These are phyloP conservation scores for Crocallis elinguaria DNA, from an alignment of 2,888 invertebrate genomes.

Conservation along the genomic window DNA sequence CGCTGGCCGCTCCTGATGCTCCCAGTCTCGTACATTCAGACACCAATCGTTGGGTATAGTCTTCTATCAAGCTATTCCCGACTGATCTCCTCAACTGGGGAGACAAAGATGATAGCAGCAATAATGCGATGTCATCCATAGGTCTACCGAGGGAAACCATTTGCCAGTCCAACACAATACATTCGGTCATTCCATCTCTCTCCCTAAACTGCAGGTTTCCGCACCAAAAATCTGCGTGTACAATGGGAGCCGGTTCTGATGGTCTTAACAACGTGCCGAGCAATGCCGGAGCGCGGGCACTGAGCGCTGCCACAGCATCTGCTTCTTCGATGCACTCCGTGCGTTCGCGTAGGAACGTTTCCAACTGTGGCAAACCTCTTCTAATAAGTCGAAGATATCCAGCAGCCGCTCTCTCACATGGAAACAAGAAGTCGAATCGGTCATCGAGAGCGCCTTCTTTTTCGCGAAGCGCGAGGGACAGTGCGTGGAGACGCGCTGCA, in stretches of 20 bases:
- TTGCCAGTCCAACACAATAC: conserved; percentile 92
- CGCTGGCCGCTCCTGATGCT: conserved; percentile 84
- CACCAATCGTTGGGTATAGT: conserved; percentile 88
- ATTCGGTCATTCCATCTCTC: conserved; percentile 80
- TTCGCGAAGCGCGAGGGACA: conserved; percentile 85
- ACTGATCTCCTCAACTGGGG: conserved; percentile 88
- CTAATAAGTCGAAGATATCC: conserved; percentile 92
- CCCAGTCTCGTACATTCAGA: conserved; percentile 85
- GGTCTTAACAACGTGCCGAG: conserved; percentile 89
- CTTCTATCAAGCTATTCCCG: conserved; percentile 87
- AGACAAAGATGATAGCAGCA: conserved; percentile 89
- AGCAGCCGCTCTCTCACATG: conserved; percentile 91
- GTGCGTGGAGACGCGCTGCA: conserved; percentile 89
- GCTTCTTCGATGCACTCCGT: conserved; percentile 86
- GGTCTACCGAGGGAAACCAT: conserved; percentile 92
- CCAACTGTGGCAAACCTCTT: conserved; percentile 90
- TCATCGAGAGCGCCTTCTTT: conserved; percentile 78
- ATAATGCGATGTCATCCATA: conserved; percentile 91
- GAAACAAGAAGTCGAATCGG: conserved; percentile 88
- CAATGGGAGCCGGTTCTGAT: conserved; percentile 90
- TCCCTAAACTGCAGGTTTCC: conserved; percentile 90
- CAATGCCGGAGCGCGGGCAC: conserved; percentile 88
- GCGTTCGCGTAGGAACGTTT: conserved; percentile 88
- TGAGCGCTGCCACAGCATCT: conserved; percentile 86
- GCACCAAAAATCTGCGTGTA: conserved; percentile 94